Conservation (phyloP, 2,113 vertebrate genomes). For the Tauraco erythrolophus region DNA sequence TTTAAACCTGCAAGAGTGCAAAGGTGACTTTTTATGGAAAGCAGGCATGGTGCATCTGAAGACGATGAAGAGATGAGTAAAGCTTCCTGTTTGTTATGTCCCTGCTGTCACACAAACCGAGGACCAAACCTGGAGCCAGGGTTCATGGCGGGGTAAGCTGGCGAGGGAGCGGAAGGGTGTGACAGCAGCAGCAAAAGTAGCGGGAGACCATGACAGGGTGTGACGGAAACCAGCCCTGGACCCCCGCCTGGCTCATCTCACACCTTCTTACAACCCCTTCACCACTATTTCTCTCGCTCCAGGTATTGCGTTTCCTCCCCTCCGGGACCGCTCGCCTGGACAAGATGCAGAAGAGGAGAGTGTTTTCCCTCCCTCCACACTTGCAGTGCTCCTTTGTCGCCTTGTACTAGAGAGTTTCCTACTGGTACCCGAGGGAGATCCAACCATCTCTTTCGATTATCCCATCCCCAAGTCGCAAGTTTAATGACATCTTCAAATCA, state of each 20-base stretch:
- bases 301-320: not conserved
- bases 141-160: not conserved
- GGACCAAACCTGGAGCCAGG: not conserved
- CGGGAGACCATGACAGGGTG: not conserved
- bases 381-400: not conserved
- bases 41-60: not conserved
- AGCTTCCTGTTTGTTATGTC: not conserved
- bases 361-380: not conserved
- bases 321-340: fast-evolving
- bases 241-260: not conserved
- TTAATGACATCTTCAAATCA: not conserved
- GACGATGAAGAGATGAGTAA: not conserved
- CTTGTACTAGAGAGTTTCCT: not conserved
- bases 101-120: not conserved
- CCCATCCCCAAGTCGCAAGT: not conserved
- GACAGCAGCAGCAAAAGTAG: not conserved
- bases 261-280: not conserved
- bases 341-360: not conserved
- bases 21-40: not conserved
- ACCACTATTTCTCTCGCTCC: not conserved
- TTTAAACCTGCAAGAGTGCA: not conserved
- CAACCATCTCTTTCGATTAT: not conserved
- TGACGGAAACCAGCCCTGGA: not conserved
- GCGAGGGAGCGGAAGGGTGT: not conserved
- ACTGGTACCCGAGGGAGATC: fast-evolving